Evolutionary conservation across 2,888 invertebrate species (phyloP).

Genomic region (Xylota sylvarum): DNA sequence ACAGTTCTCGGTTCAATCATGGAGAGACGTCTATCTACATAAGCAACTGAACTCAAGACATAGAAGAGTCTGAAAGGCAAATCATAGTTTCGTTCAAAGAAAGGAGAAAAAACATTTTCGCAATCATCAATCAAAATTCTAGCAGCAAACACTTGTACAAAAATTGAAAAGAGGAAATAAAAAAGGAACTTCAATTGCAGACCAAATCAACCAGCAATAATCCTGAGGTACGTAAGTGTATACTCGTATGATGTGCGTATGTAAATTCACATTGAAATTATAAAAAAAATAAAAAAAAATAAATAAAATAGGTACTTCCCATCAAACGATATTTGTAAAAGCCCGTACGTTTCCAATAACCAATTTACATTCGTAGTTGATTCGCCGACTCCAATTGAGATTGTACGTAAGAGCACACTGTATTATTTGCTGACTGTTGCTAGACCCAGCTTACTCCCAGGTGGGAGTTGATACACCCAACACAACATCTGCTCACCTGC

Average conservation of each 20-base stretch:
- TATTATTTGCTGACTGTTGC: slow-evolving; percentile 1
- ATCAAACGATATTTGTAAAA: slow-evolving; percentile 22
- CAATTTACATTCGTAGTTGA: slow-evolving; percentile 36
- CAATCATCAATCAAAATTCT: neutral
- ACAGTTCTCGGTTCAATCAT: too few species aligned
- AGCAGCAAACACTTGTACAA: slow-evolving; percentile 29
- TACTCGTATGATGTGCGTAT: neutral
- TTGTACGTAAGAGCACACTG: neutral
- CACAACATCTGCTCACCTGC: slow-evolving; percentile 68
- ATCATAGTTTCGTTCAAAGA: neutral
- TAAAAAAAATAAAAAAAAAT: neutral
- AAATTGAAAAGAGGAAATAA: slow-evolving; percentile 6
- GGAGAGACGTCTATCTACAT: too few species aligned
- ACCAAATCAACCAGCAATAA: slow-evolving; percentile 56
- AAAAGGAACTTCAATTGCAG: slow-evolving; percentile 23
- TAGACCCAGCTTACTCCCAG: slow-evolving; percentile 20
- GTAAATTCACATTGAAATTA: slow-evolving; percentile 44
- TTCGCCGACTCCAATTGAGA: slow-evolving; percentile 41
- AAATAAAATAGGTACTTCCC: neutral
- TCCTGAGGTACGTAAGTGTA: neutral
- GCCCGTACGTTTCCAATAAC: slow-evolving; percentile 40
- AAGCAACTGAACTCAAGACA: too few species aligned
- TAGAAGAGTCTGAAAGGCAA: too few species aligned
- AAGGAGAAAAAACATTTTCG: neutral
- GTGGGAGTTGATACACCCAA: slow-evolving; percentile 28